Base-by-base conservation (phyloP, 2,797 vertebrate species). In the Onychomys torridus region DNA sequence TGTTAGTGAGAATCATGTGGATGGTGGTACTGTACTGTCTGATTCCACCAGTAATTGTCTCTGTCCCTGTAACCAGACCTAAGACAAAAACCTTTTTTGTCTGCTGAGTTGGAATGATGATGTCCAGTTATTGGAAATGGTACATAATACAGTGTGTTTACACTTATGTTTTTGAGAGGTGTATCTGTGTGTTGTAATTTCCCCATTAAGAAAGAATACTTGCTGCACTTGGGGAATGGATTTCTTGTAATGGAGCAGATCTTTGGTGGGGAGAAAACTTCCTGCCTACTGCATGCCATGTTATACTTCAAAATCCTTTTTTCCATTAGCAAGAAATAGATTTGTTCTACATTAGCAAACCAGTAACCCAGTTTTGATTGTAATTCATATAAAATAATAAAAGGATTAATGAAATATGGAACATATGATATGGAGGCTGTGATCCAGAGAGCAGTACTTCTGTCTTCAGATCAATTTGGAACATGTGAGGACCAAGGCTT, bases 281-380 rank as follows among this genome's bases (percentile, higher is more conserved):
- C 37, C 49, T 91, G 75, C 57, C 73, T 73, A 5, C 29, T n/a
- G 16, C n/a, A 25, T 81, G 34, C 63, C 52, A 32, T 76, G 1
- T 87, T 89, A 34, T 2, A 82, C 29, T 40, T 89, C 61, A 87
- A 96, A 95, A 55, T 82, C 61, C 1, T 49, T 79, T 82, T 93
- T 29, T 34, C 29, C 29, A 37, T 86, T 91, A 83, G 19, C 10
- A 65, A 84, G 89, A 89, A 32, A 6, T 9, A n/a, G 32, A 67
- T 13, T 34, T 79, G 40, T 13, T 93, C 61, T 78, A 71, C 71
- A n/a, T 73, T 88, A 81, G 23, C 37, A 77, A 78, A 90, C 2
- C 2, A 37, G 3, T 59, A 76, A 37, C 16, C 13, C 43, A n/a
- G 13, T 90, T 89, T 92, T 89, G 14, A 27, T 91, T 81, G 89